Evolutionary conservation across 2,797 vertebrate species (phyloP), one percentile per base, ranked within the genome.

Genomic region (Avahi laniger): DNA sequence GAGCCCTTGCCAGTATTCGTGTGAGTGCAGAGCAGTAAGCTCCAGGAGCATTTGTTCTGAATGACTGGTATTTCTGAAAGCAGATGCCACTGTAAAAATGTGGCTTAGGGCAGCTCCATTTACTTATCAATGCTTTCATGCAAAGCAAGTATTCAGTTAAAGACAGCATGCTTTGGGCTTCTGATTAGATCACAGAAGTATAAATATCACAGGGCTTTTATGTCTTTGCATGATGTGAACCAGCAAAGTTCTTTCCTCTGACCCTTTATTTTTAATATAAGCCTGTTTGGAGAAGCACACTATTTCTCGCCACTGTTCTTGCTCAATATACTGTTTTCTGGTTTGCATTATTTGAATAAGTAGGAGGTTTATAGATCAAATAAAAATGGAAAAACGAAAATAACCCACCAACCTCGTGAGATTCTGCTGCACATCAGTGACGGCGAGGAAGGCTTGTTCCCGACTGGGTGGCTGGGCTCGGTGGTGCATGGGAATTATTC

Each of bases 301-400:
- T 50, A 54, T 93, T 97, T 98, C 72, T 94, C 75, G 91, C 76
- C 92, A 95, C 92, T 90, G 26, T 97, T 97, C 83, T 93, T 75
- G 97, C 83, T 69, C n/a, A 13, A 41, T 78, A 35, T 89, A 20
- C 20, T 43, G 89, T 84, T 78, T 2, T 33, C 33, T 30, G 82
- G 85, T 98, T 97, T 95, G 95, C 91, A 76, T 98, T 98, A 96
- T 97, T 97, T 95, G 91, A 97, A 93, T 80, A 96, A 98, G 80
- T 76, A 73, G 93, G 50, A 67, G 87, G 86, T 92, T 96, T 93
- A 82, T 28, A 92, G 96, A 91, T 69, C 78, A 95, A 94, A 91
- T 93, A 73, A 89, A 78, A 93, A 90, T 41, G 54, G 43, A 73
- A 85, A 95, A 92, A 61, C 82, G 41, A 89, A 95, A 96, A 79